Evolutionary conservation across 2,797 vertebrate species (phyloP), one percentile per base, ranked within the genome.

Genomic region (Oryzias dopingdopingensis): DNA sequence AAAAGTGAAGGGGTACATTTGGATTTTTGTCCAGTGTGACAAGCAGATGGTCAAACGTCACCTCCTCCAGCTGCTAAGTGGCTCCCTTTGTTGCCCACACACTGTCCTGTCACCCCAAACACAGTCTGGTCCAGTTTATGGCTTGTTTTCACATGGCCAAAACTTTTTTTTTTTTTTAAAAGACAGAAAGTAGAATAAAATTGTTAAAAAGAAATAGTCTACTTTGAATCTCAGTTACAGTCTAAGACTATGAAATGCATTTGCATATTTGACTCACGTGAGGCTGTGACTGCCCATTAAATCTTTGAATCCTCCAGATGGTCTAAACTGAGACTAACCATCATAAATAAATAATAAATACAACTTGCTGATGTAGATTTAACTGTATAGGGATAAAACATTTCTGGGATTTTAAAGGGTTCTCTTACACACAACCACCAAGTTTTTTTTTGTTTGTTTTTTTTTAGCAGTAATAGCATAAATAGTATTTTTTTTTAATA

Each of bases 361-460:
- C 83, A 87, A 77, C 77, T 71, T 56, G 74, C 79, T 76, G 81
- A 83, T 85, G 84, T 79, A 77, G 73, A 61, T 56, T 80, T 84
- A 76, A 75, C 78, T 85, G 80, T 84, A 81, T 84, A 85, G 83
- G 79, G 79, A 88, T 89, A 91, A 71, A 88, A 67, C 67, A 82
- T 86, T 80, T 88, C 68, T 76, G 74, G 72, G 83, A 84, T 82
- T 84, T 89, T 89, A 90, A 90, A 90, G 87, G 89, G 88, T 84
- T 88, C 77, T 89, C 72, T 80, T 83, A 83, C 76, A 81, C 76
- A 72, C 76, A 79, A 82, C 80, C 80, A 84, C 72, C 82, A 70
- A 76, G 67, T 37, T 26, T 26, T 26, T 22, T 22, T 22, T 22
- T 22, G 2, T 22, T 3, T 22, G 2, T 22, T 3, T 22, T 22